Evolutionary conservation across 2,888 invertebrate genomes (phyloP), one percentile per base, ranked within the genome.

Genomic region (Troides aeacus): DNA sequence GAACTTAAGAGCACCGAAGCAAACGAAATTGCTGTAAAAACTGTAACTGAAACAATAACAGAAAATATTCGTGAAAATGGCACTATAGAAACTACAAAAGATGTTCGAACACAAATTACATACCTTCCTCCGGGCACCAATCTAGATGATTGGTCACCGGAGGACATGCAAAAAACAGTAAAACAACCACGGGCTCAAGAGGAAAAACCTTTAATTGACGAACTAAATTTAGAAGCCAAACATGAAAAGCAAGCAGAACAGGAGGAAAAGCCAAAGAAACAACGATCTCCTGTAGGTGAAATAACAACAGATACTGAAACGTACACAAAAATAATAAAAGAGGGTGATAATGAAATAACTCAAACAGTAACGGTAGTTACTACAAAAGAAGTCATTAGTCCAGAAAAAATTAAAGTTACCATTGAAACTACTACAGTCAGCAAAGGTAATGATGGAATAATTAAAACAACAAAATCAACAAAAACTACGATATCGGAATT

Each of bases 401-500:
- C 92, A 6, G 93, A 93, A 77, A 92, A 92, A 79, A 75, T 93
- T 2, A 93, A 92, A 79, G 79, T 90, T 10, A 92, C 92, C 1
- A 79, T 92, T 3, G 93, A 93, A 81, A 92, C 93, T 17, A 93
- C 91, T 18, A 93, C 93, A 12, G 88, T 93, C 0, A 90, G 89
- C 72, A 92, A 84, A 78, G 87, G 90, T 2, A 87, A 79, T 72
- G 92, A 93, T 71, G 93, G 92, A 30, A 77, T 90, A 1, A 92
- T 89, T 8, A 92, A 93, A 83, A 93, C 93, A 15, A 90, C 90
- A 23, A 93, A 93, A 78, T 88, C 93, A 4, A 93, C 92, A 0
- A 93, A 93, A 80, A 93, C 92, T 5, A 92, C 93, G 0, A 91
- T 93, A 71, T 92, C 92, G 4, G 93, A 93, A 76, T 85, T 87